These are phyloP conservation scores for Hemiscyllium ocellatum DNA, from an alignment of 2,113 vertebrate species.

Conservation along the genomic window DNA sequence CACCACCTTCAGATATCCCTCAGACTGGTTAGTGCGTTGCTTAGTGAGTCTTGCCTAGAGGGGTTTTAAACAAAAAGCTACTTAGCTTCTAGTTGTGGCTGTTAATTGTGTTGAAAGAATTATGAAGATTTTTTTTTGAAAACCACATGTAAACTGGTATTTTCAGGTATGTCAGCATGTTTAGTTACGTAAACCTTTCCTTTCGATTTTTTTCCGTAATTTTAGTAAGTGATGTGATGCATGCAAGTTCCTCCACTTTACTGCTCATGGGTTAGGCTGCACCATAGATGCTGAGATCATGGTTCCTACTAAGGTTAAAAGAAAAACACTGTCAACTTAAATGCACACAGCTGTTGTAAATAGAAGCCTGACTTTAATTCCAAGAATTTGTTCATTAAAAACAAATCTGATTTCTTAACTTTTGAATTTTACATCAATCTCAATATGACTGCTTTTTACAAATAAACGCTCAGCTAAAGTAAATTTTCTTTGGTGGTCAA, in stretches of 20 bases:
- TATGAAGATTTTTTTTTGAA: conserved; percentile 32
- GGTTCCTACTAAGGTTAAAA: conserved; percentile 32
- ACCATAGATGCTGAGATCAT: conserved; percentile 26
- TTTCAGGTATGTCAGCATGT: conserved; percentile 38
- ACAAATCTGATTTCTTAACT: conserved; percentile 12
- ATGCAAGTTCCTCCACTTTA: conserved; percentile 36
- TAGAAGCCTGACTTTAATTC: conserved; percentile 25
- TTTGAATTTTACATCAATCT: neutral
- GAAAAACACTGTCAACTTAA: neutral
- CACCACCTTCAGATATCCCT: conserved; percentile 41
- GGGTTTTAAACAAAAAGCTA: conserved; percentile 35
- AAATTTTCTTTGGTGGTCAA: neutral
- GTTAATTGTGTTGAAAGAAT: conserved; percentile 35
- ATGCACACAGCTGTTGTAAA: conserved; percentile 19
- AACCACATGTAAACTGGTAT: conserved; percentile 33
- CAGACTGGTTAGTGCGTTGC: conserved; percentile 44
- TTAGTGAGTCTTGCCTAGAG: conserved; percentile 35
- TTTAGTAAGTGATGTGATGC: conserved; percentile 32
- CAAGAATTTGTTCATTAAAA: neutral
- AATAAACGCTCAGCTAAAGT: neutral
- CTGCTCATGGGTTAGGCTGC: conserved; percentile 34
- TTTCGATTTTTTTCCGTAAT: neutral
- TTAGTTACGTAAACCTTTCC: conserved; percentile 25
- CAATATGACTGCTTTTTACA: neutral
- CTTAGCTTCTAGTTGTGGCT: conserved; percentile 35